Evolutionary conservation across 2,888 invertebrate species (phyloP).

Genomic region (Ennomos erosarius): DNA sequence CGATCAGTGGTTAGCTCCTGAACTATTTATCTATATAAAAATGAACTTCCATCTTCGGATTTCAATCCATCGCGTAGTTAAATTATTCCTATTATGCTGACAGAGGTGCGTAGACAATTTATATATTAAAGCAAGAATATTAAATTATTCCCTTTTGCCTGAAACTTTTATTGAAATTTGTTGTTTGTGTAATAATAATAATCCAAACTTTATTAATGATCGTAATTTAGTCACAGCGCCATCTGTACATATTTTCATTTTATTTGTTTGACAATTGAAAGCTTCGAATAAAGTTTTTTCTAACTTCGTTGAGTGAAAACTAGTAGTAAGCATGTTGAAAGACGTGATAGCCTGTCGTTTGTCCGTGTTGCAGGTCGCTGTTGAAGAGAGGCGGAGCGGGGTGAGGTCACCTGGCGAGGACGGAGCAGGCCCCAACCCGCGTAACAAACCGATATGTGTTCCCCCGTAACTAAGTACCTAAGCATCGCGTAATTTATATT

Average conservation of each 20-base stretch:
- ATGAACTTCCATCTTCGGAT: background rate
- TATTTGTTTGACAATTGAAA: too few relatives aligned
- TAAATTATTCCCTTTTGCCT: too few relatives aligned
- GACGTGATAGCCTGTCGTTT: slow-evolving; percentile 81
- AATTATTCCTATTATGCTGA: background rate
- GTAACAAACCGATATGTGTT: slow-evolving; percentile 71
- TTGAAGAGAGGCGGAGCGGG: slow-evolving; percentile 75
- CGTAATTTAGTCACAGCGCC: background rate
- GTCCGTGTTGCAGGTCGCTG: slow-evolving; percentile 75
- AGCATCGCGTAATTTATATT: slow-evolving; percentile 56
- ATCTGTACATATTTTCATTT: slow-evolving; percentile 25
- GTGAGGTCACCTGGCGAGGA: slow-evolving; percentile 79
- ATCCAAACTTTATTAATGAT: too few relatives aligned
- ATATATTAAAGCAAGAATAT: too few relatives aligned
- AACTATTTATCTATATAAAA: background rate
- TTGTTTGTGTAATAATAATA: too few relatives aligned
- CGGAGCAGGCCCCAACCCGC: slow-evolving; percentile 41
- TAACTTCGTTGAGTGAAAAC: too few relatives aligned
- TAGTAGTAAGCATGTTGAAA: slow-evolving; percentile 48
- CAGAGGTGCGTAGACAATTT: too few relatives aligned
- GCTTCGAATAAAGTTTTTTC: too few relatives aligned
- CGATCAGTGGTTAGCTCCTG: slow-evolving; percentile 8
- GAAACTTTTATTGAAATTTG: too few relatives aligned
- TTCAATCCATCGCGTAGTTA: background rate
- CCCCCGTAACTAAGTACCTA: slow-evolving; percentile 69